Base-by-base conservation (phyloP, 1,140 invertebrate genomes). In the Drosophila sp. region DNA sequence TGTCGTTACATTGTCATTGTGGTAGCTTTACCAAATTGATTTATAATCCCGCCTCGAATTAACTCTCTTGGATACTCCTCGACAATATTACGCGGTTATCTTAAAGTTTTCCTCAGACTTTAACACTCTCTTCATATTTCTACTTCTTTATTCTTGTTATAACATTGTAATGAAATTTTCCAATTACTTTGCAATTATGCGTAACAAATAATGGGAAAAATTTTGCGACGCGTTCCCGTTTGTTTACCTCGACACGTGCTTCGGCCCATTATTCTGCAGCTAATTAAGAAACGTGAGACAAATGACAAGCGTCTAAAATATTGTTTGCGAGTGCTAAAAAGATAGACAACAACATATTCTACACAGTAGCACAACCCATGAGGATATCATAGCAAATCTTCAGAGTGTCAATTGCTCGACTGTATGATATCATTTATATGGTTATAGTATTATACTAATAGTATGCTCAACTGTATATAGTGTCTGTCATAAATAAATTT, bases 261-360 rank as follows among this genome's bases (percentile, higher is more conserved):
- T 32, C 63, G 74, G 50, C 58, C 82, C 81, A 86, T 86, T 86
- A 87, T 86, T 83, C 82, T 76, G 71, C 61, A 72, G 83, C 82
- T 86, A 86, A 86, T 86, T 86, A 86, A 78, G 82, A 86, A 86
- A 86, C 82, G 82, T 86, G 82, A 86, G 82, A 87, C 82, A 86
- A 86, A 86, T 86, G 83, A 86, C 82, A 87, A 86, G 78, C 75
- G 71, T 21, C 63, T 76, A 48, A 71, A 78, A 82, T 78, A 82
- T 76, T 66, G 78, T 86, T 45, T 69, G 66, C 46, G 50, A 58
- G 50, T 59, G 43, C 51, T 53, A 46, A 27, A 72, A 34, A 13
- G 34, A 38, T 38, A 50, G 11, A 48, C 41, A 38, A 2, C 11
- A 5, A 29, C 34, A 58, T 14, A 43, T 11, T n/a, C n/a, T n/a